These are phyloP conservation scores for Teinopalpus imperialis DNA, from an alignment of 2,888 invertebrate genomes.

Conservation along the genomic window DNA sequence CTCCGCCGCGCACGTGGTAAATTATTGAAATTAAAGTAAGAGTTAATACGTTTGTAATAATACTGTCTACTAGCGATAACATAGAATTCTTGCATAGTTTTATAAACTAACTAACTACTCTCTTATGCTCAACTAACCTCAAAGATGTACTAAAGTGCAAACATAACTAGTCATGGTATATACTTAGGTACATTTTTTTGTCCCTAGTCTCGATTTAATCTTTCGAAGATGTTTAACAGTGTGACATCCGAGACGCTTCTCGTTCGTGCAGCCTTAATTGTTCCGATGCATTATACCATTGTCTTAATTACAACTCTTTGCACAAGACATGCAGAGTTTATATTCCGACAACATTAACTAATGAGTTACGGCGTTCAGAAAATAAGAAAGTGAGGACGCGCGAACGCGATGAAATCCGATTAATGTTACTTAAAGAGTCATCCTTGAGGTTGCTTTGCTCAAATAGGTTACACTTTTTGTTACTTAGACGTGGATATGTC, in stretches of 20 bases:
- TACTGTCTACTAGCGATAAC: too few relatives aligned
- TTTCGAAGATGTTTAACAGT: constrained; percentile 28
- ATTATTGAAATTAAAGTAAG: too few relatives aligned
- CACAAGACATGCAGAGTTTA: not conserved
- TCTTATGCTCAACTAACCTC: too few relatives aligned
- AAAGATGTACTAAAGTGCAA: too few relatives aligned
- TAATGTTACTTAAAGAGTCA: constrained; percentile 78
- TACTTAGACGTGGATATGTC: constrained; percentile 72
- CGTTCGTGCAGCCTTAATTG: constrained; percentile 28
- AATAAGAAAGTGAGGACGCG: constrained; percentile 24
- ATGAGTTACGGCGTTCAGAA: constrained; percentile 28
- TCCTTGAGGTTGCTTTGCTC: constrained; percentile 56
- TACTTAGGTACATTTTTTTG: constrained; percentile 14
- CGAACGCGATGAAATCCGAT: constrained; percentile 55
- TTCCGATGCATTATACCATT: constrained; percentile 22
- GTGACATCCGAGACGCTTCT: constrained; percentile 29
- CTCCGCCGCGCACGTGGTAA: too few relatives aligned
- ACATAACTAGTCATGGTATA: too few relatives aligned
- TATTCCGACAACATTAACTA: not conserved
- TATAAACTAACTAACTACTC: too few relatives aligned
- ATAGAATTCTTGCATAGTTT: too few relatives aligned
- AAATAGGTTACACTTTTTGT: constrained; percentile 75
- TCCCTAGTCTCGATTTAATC: constrained; percentile 25
- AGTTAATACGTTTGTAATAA: too few relatives aligned
- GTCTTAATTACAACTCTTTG: constrained; percentile 1